Percentiles rank a stretch among this genome's conserved stretches.
Evolutionary conservation across 2,888 invertebrate species (phyloP).

Genomic region (Prosapia bicincta): DNA sequence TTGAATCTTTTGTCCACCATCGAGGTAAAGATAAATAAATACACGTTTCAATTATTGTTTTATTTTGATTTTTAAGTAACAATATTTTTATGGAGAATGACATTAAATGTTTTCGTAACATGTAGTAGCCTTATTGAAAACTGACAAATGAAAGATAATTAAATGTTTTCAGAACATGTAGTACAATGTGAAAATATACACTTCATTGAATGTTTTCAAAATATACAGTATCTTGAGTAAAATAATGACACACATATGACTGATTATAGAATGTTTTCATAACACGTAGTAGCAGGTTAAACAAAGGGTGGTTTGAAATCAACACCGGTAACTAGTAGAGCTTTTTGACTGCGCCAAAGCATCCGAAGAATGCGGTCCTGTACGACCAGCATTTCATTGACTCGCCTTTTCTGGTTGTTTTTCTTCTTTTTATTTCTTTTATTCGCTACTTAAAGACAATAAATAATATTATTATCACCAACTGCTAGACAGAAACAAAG

Average conservation of each 20-base stretch:
- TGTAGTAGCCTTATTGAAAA: no score
- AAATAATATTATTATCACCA: constrained; percentile 2
- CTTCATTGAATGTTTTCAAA: not conserved
- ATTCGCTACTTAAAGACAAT: not conserved
- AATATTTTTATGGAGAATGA: no score
- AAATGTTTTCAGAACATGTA: not conserved
- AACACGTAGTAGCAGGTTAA: not conserved
- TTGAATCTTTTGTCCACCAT: no score
- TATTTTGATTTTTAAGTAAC: no score
- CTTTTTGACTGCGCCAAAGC: not conserved
- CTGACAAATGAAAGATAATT: no score
- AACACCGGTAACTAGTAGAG: not conserved
- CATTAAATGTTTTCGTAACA: no score
- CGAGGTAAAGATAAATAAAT: no score
- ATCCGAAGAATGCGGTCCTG: not conserved
- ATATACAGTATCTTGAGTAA: not conserved
- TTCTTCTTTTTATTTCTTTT: not conserved
- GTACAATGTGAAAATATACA: not conserved
- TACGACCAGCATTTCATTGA: not conserved
- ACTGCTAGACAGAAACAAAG: not conserved
- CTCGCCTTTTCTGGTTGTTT: not conserved
- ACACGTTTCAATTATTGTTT: no score
- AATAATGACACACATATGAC: not conserved
- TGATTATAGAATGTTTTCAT: not conserved
- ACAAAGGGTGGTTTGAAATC: not conserved